Conservation (phyloP, 2,797 vertebrate genomes). For the Craterocephalus amniculus region DNA sequence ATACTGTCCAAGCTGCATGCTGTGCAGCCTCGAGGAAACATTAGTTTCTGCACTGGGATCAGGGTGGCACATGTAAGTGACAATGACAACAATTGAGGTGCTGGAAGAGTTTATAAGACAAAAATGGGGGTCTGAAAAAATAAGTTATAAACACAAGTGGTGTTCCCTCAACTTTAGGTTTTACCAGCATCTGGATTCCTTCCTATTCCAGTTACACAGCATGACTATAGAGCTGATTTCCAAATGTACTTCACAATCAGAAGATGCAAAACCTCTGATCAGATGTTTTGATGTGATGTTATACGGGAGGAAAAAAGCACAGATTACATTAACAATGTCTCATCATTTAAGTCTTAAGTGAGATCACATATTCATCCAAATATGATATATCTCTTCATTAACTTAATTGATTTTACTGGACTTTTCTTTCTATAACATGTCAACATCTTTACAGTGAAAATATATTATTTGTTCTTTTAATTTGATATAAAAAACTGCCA, state of each 20-base stretch:
- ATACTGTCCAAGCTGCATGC: constrained; percentile 96
- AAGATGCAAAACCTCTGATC: too few species aligned
- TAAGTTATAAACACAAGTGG: background rate
- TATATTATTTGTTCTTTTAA: background rate
- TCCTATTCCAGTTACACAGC: background rate
- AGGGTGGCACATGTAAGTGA: constrained; percentile 92
- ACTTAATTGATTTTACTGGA: too few species aligned
- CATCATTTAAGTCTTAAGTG: background rate
- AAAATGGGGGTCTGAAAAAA: background rate
- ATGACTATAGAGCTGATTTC: background rate
- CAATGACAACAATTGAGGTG: background rate
- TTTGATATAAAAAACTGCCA: background rate
- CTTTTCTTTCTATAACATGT: background rate
- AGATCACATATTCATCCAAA: background rate
- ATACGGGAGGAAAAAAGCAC: too few species aligned
- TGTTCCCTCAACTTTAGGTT: background rate
- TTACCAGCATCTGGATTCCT: background rate
- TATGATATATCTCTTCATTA: too few species aligned
- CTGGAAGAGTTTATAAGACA: background rate
- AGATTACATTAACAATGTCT: background rate
- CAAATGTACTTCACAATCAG: too few species aligned
- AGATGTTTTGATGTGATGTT: background rate
- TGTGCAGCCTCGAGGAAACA: constrained; percentile 92
- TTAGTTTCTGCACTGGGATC: constrained; percentile 95
- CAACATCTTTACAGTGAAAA: background rate